Base-by-base conservation (phyloP, 1,140 invertebrate species). In the Hetaerina americana region DNA sequence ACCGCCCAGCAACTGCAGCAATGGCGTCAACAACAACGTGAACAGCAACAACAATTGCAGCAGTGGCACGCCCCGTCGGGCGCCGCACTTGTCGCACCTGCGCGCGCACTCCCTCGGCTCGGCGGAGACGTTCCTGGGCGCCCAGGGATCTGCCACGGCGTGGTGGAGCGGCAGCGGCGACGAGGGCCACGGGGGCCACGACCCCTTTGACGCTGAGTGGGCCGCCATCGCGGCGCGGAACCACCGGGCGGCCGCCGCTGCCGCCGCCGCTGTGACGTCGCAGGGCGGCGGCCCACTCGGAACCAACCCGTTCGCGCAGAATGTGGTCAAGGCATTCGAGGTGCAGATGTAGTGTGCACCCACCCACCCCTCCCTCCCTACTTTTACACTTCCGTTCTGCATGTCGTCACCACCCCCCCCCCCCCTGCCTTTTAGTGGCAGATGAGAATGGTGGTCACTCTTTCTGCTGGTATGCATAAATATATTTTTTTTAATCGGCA, bases 181-280 rank as follows among this genome's bases (percentile, higher is more conserved):
- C 66, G 27, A 71, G 27, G 78, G 77, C 31, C 77, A 72, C 29
- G 80, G 81, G 15, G 74, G 80, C 0, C 76, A 81, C 6, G 92
- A 95, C 83, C 92, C 92, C 0, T 94, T 94, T 77, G 91, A 94
- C 79, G 91, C 91, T 5, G 92, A 93, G 77, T 94, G 93, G 92
- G 91, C 89, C 0, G 88, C 89, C 26, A 79, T 83, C 66, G 79
- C 80, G 31, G 78, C 79, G 28, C 75, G 77, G 24, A 77, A 77
- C 66, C 75, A 78, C 27, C 76, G 77, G 72, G 74, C 66, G 26
- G 57, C 15, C n/a, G 24, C 18, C n/a, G 22, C 26, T 25, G 40
- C 18, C 5, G 24, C 6, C 22, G 26, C 5, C 15, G 40, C 15
- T 2, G 15, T n/a, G 2, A 57, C 22, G 10, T 5, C 40, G 10